These are phyloP conservation scores for Calameuta pallipes DNA, from an alignment of 2,888 invertebrate species.

Conservation along the genomic window DNA sequence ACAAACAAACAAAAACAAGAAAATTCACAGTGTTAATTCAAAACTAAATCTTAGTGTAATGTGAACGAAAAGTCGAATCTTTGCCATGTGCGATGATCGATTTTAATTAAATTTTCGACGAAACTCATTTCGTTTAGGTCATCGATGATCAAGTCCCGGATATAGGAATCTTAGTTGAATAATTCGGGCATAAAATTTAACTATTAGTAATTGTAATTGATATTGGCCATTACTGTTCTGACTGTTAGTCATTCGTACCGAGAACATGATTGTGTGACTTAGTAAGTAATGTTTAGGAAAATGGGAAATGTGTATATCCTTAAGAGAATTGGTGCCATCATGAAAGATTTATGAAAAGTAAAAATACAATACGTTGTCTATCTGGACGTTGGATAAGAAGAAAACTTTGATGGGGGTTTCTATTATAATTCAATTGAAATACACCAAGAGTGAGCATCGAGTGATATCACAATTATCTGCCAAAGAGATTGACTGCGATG, in stretches of 20 bases:
- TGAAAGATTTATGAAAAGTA: background rate
- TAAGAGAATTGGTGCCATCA: background rate
- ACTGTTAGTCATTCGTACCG: background rate
- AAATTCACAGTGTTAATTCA: background rate
- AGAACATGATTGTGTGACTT: background rate
- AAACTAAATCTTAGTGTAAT: background rate
- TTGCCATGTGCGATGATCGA: background rate
- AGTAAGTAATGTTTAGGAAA: background rate
- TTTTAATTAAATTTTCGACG: background rate
- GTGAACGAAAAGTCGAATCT: background rate
- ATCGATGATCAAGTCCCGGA: background rate
- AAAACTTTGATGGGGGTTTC: background rate
- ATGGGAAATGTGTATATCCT: background rate
- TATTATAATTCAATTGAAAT: slow-evolving; percentile 7
- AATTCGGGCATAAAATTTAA: background rate
- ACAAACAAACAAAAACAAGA: background rate
- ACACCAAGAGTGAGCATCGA: slow-evolving; percentile 10
- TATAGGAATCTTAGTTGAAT: background rate
- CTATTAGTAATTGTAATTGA: background rate
- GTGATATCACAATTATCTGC: slow-evolving; percentile 18
- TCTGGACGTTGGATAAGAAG: background rate
- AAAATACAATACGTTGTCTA: background rate
- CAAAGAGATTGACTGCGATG: slow-evolving; percentile 21
- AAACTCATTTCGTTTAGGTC: background rate
- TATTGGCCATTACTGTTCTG: background rate